Percentiles rank a stretch among this genome's conserved stretches.
Evolutionary conservation across 1,140 invertebrate species (phyloP).

Genomic region (Zaprionus nigranus): DNA sequence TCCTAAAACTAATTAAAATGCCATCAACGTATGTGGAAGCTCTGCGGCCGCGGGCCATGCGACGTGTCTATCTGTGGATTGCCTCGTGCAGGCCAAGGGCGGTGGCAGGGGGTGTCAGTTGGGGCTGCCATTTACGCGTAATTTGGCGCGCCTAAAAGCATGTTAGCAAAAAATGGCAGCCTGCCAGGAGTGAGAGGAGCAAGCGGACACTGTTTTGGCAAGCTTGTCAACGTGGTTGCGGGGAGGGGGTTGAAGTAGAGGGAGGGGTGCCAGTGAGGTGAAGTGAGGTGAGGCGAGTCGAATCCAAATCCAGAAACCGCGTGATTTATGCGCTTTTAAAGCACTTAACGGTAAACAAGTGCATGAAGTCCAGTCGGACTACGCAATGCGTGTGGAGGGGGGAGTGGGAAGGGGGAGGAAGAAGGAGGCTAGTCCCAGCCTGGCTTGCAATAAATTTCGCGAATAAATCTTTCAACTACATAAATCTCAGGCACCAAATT

Average conservation of each 20-base stretch:
- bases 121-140: constrained; percentile 76
- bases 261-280: too few relatives aligned
- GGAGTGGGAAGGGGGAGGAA: constrained; percentile 23
- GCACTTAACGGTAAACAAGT: constrained; percentile 76
- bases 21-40: constrained; percentile 63
- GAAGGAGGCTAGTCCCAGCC: constrained; percentile 3
- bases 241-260: too few relatives aligned
- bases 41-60: constrained; percentile 53
- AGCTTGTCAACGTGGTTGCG: constrained; percentile 71
- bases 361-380: constrained; percentile 64
- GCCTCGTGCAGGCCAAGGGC: neutral
- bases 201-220: constrained; percentile 45
- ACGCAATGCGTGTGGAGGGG: constrained; percentile 25
- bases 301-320: constrained; percentile 69
- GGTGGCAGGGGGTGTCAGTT: constrained; percentile 43
- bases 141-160: constrained; percentile 73
- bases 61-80: constrained; percentile 27
- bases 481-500: constrained; percentile 80
- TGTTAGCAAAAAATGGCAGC: constrained; percentile 28
- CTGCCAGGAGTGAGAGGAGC: neutral
- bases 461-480: constrained; percentile 81
- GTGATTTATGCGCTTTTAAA: constrained; percentile 83
- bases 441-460: constrained; percentile 73
- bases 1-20: constrained; percentile 82
- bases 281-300: constrained; percentile 14